Evolutionary conservation across 2,797 vertebrate species (phyloP), one percentile per base, ranked within the genome.

Genomic region (Chelonia mydas): DNA sequence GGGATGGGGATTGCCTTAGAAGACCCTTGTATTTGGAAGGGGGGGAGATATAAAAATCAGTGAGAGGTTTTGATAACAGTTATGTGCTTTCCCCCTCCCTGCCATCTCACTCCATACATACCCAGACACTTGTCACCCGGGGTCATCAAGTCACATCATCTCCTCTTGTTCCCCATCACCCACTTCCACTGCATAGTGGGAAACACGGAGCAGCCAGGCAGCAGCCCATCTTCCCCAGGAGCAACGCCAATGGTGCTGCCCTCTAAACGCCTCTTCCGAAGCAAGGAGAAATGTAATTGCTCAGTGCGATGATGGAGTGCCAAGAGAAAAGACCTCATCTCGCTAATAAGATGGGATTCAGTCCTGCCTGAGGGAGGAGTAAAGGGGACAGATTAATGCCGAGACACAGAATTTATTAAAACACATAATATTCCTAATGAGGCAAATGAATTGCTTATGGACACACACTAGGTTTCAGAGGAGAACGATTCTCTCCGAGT

Each of bases 191-290:
- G 77, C 81, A 87, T 55, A 72, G 74, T 74, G 49, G 82, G 90
- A 41, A 84, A 0, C 3, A 45, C 6, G 41, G 74, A 87, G 94
- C 84, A 92, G 74, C 33, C 88, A 81, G 86, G 78, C 92, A 84
- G 80, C 47, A 89, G 12, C 68, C 41, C 59, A 4, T 68, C 72
- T 53, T 81, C 74, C 84, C 92, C 85, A 90, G 31, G 1, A 90
- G 81, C 72, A 78, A 47, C 53, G 89, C 92, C 89, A 91, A 94
- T 55, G 89, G 83, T 13, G 77, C 80, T 61, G 37, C 84, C 87
- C 86, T 84, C 90, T 88, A 90, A 28, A 80, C 90, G 17, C 80
- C 83, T 82, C 19, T 83, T 61, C 59, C 31, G 3, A 61, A 61
- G 59, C 59, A 61, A 61, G 28, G 57, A 59, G 49, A 72, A 72